phyloP scores from a whole-genome alignment of 2,113 vertebrate genomes.

The Festucalex cinctus region DNA sequence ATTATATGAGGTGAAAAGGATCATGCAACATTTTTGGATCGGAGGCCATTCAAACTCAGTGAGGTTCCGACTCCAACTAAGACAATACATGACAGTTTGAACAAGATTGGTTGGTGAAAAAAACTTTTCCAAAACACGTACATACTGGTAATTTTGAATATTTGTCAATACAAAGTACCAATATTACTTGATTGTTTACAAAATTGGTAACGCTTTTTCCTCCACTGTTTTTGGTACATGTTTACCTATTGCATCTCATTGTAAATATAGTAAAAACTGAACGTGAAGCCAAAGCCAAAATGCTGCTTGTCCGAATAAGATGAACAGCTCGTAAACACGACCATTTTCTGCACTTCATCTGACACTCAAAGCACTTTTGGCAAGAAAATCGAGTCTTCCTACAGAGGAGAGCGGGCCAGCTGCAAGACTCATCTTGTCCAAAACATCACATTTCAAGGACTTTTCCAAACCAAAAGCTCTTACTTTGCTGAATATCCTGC shows the following conservation, averaged over 20 bases:
- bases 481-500: slow-evolving; percentile 36
- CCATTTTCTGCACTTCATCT: slow-evolving; percentile 54
- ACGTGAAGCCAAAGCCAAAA: slow-evolving; percentile 31
- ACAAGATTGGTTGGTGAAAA: too few species aligned
- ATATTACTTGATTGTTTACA: slow-evolving; percentile 12
- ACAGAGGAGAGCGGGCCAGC: slow-evolving; percentile 48
- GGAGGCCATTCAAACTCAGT: background rate
- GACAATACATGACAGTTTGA: too few species aligned
- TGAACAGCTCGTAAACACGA: slow-evolving; percentile 52
- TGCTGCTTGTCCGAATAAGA: slow-evolving; percentile 57
- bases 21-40: background rate
- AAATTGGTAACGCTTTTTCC: slow-evolving; percentile 16
- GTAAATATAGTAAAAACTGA: slow-evolving; percentile 46
- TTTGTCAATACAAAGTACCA: too few species aligned
- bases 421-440: slow-evolving; percentile 53
- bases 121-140: too few species aligned
- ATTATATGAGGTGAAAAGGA: background rate
- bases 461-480: slow-evolving; percentile 41
- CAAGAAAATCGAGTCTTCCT: slow-evolving; percentile 34
- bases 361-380: slow-evolving; percentile 48
- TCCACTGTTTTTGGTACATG: slow-evolving; percentile 44
- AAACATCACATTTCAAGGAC: slow-evolving; percentile 37
- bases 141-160: too few species aligned
- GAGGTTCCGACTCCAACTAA: too few species aligned
- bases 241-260: slow-evolving; percentile 43